Evolutionary conservation across 1,140 invertebrate species (phyloP).

Genomic region (Zaprionus tsacasi): DNA sequence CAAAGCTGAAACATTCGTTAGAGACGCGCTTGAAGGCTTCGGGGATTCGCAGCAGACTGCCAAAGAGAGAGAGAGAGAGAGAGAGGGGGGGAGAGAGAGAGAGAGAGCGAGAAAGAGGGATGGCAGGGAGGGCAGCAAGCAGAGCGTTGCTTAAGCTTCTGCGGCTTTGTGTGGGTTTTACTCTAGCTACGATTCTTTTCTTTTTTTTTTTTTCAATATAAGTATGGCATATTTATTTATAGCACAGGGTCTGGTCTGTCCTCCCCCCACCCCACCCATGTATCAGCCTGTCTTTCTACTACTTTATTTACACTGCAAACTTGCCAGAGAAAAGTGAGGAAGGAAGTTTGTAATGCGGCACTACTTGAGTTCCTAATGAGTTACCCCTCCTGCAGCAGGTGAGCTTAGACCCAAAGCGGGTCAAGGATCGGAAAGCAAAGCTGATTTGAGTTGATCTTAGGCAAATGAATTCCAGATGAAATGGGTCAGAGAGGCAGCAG

Average conservation of each 20-base stretch:
- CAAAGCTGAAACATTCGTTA: conserved; percentile 71
- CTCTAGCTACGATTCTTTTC: conserved; percentile 13
- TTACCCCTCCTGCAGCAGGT: conserved; percentile 14
- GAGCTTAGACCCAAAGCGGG: conserved; percentile 24
- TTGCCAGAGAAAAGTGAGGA: conserved; percentile 5
- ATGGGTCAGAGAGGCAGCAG: not conserved
- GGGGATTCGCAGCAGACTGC: conserved; percentile 9
- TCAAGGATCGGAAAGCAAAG: conserved; percentile 28
- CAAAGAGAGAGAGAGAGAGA: not conserved
- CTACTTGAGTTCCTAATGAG: conserved; percentile 48
- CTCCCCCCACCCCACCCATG: conserved; percentile 20
- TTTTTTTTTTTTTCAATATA: conserved; percentile 19
- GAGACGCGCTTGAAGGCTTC: conserved; percentile 43
- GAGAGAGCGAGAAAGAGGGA: not conserved
- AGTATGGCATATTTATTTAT: conserved; percentile 70
- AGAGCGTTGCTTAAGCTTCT: conserved; percentile 8
- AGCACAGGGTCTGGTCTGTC: conserved; percentile 52
- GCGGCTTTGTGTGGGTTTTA: conserved; percentile 22
- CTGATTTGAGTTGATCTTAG: not conserved
- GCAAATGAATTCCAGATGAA: not conserved
- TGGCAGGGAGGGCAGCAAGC: not conserved
- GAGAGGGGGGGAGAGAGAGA: not conserved
- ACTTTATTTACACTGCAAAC: conserved; percentile 40
- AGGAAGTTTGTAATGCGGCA: conserved; percentile 48
- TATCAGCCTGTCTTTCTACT: conserved; percentile 8